Conservation (phyloP, 2,888 invertebrate genomes). For the Thysanoteuthis rhombus region DNA sequence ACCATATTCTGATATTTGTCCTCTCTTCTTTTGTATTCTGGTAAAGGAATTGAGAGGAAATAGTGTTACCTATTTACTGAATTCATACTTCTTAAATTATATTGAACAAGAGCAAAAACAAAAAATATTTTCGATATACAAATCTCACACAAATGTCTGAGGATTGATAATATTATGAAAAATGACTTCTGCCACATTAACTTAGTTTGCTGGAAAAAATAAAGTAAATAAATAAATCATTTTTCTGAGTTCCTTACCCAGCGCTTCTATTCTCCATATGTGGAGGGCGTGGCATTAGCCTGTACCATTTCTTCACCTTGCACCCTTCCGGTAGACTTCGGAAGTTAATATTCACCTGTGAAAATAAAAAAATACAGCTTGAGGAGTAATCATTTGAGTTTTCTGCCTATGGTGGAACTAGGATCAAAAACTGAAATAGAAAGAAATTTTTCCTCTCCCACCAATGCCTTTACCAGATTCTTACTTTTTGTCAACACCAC, state of each 20-base stretch:
- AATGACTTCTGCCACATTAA: background rate
- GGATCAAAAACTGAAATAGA: background rate
- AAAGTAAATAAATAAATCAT: background rate
- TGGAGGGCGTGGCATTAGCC: slow-evolving; percentile 42
- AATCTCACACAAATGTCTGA: background rate
- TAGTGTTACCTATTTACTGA: no score
- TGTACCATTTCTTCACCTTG: slow-evolving; percentile 48
- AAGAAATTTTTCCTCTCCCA: background rate
- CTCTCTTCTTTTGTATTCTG: no score
- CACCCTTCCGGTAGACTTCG: slow-evolving; percentile 37
- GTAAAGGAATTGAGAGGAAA: no score
- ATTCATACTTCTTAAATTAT: no score
- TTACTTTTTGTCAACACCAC: background rate
- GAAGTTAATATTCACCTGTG: slow-evolving; percentile 38
- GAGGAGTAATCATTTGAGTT: background rate
- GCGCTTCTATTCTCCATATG: slow-evolving; percentile 38
- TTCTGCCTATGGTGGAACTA: background rate
- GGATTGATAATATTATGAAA: background rate
- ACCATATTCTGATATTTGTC: no score
- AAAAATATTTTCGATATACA: background rate
- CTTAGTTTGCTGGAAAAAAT: background rate
- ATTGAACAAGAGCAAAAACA: background rate
- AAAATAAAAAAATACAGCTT: background rate
- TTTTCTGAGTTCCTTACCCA: slow-evolving; percentile 34
- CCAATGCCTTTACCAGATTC: background rate